Evolutionary conservation across 1,140 invertebrate species (phyloP), one percentile per base, ranked within the genome.

Genomic region (Drosophila nebulosa): DNA sequence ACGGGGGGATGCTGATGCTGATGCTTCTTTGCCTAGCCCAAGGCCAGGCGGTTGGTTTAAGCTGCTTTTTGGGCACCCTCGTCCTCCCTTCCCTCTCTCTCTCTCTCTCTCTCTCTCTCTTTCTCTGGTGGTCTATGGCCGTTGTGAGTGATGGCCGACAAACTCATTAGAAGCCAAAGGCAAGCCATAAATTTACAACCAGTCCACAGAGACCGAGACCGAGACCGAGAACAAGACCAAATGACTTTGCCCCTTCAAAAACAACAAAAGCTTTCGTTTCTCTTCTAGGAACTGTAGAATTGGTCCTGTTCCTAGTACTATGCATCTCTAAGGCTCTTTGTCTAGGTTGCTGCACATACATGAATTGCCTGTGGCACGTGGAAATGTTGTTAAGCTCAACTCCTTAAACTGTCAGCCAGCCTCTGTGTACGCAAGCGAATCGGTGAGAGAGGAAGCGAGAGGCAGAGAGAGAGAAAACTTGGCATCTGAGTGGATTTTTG

Each of bases 141-240:
- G 60, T 58, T 63, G 81, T 81, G 70, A 88, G 74, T 73, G 83
- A 81, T 81, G 81, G 81, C 81, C 83, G 81, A 86, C 81, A 88
- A 86, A 86, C 83, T 86, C 81, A 86, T 86, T 86, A 86, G 81
- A 78, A 81, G 81, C 83, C 80, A 64, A 69, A 69, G 78, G 74
- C 81, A 78, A 88, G 78, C 70, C 83, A 86, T 86, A 86, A 86
- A 86, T 86, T 86, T 81, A 46, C 74, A 79, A 80, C 67, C 77
- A 86, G 81, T 77, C 52, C 73, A 46, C 39, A 64, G 39, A 46
- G 39, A 42, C 14, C 14, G 39, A 42, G 59, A 65, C 53, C 35
- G 14, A 42, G 14, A 7, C 5, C 39, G 14, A 71, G 58, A 69
- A 60, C n/a, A 14, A 53, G 55, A 57, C 71, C 70, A 61, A 60